These are phyloP conservation scores for Stichopus chloronotus DNA, from an alignment of 35 echinoderm and acorn worm species.

Conservation along the genomic window DNA sequence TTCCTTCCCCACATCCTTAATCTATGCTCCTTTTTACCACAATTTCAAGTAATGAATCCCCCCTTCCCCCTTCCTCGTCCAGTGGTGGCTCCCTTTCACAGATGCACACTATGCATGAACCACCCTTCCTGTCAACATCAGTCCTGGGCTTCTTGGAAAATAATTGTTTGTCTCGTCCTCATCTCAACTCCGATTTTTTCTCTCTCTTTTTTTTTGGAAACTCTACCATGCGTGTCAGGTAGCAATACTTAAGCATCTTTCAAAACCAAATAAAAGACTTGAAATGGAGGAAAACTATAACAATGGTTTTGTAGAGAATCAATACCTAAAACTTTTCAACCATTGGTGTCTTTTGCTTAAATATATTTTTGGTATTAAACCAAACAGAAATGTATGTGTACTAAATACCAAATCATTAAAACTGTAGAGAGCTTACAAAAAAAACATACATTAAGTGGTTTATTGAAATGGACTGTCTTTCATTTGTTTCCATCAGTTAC, in stretches of 20 bases:
- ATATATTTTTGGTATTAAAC: too few relatives aligned
- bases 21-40: constrained; percentile 25
- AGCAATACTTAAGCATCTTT: background rate
- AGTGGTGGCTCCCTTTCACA: constrained; percentile 19
- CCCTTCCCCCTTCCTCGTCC: background rate
- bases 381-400: too few relatives aligned
- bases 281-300: background rate
- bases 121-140: constrained; percentile 22
- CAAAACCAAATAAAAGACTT: background rate
- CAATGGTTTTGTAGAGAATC: too few relatives aligned
- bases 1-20: background rate
- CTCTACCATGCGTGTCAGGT: background rate
- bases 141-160: constrained; percentile 25
- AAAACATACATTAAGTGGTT: too few relatives aligned
- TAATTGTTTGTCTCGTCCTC: constrained; percentile 23
- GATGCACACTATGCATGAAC: constrained; percentile 38
- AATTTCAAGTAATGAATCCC: constrained; percentile 4
- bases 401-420: too few relatives aligned
- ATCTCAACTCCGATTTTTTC: background rate
- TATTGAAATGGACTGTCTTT: too few relatives aligned
- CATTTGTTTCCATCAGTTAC: too few relatives aligned
- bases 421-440: too few relatives aligned
- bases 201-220: background rate
- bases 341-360: too few relatives aligned
- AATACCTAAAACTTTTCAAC: too few relatives aligned